Percentiles rank a stretch among this genome's conserved stretches.
These are phyloP conservation scores for Bembecia ichneumoniformis DNA, from an alignment of 2,888 invertebrate genomes.

Conservation along the genomic window DNA sequence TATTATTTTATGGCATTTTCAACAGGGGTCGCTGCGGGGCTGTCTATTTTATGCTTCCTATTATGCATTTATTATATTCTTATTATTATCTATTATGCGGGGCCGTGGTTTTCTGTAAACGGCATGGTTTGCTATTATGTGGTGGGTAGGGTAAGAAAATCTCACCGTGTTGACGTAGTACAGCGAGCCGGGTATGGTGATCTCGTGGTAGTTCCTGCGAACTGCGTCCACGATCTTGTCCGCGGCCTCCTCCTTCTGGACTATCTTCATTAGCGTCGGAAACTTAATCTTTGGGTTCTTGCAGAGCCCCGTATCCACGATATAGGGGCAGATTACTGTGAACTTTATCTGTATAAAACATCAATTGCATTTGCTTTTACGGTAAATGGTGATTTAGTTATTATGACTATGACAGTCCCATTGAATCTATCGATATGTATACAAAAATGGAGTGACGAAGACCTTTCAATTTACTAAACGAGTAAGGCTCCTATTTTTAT, in stretches of 20 bases:
- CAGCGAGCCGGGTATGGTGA: slow-evolving; percentile 75
- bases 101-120: too few relatives aligned
- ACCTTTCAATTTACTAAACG: too few relatives aligned
- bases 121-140: too few relatives aligned
- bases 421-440: background rate
- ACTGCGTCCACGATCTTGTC: slow-evolving; percentile 78
- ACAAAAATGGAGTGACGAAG: too few relatives aligned
- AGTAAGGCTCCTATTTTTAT: too few relatives aligned
- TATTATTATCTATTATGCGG: too few relatives aligned
- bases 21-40: too few relatives aligned
- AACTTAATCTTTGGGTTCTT: slow-evolving; percentile 82
- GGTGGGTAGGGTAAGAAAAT: background rate
- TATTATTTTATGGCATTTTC: too few relatives aligned
- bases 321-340: slow-evolving; percentile 89
- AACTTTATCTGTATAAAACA: slow-evolving; percentile 75
- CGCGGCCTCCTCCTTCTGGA: slow-evolving; percentile 76
- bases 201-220: slow-evolving; percentile 72
- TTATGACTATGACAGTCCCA: too few relatives aligned
- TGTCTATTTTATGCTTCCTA: too few relatives aligned
- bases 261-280: slow-evolving; percentile 74
- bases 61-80: too few relatives aligned
- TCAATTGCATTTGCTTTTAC: background rate
- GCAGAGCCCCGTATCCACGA: slow-evolving; percentile 89
- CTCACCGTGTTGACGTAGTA: slow-evolving; percentile 67
- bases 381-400: background rate